Percentiles rank a stretch among this genome's conserved stretches.
These are phyloP conservation scores for Adoxophyes honmai DNA, from an alignment of 1,140 invertebrate species.

Conservation along the genomic window DNA sequence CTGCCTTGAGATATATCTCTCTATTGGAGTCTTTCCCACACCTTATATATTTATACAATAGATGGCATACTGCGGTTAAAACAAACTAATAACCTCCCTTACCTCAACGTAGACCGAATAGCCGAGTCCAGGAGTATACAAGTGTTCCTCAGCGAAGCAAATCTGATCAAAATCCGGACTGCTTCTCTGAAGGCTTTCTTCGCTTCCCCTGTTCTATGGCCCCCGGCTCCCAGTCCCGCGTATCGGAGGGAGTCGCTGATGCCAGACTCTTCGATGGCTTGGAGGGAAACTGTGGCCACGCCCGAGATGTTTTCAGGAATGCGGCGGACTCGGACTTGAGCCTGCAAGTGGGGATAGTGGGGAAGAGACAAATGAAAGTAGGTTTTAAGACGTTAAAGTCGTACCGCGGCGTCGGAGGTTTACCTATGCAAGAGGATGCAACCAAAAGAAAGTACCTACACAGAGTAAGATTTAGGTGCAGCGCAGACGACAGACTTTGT, in stretches of 20 bases:
- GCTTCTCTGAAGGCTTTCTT: conserved; percentile 65
- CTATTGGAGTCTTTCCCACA: too few relatives aligned
- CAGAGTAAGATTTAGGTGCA: too few relatives aligned
- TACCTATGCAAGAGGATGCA: too few relatives aligned
- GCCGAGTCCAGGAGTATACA: conserved; percentile 55
- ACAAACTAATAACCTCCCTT: too few relatives aligned
- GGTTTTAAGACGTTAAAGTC: too few relatives aligned
- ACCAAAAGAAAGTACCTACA: too few relatives aligned
- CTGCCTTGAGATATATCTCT: too few relatives aligned
- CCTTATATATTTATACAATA: too few relatives aligned
- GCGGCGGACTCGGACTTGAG: conserved; percentile 58
- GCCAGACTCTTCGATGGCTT: conserved; percentile 45
- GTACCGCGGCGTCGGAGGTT: too few relatives aligned
- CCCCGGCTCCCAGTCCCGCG: conserved; percentile 60
- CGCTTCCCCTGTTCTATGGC: conserved; percentile 56
- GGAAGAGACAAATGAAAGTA: too few relatives aligned
- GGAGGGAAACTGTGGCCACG: conserved; percentile 49
- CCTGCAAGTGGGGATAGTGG: conserved; percentile 30
- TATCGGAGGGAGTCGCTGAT: conserved; percentile 45
- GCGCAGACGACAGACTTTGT: too few relatives aligned
- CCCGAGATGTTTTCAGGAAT: conserved; percentile 64
- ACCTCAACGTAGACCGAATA: conserved; percentile 60
- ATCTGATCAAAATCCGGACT: conserved; percentile 54
- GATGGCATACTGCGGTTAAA: too few relatives aligned
- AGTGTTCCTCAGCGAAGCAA: conserved; percentile 62